A percentile compares a stretch with the other conserved stretches of the same genome.
These are phyloP conservation scores for Micrasema longulum DNA, from an alignment of 1,140 invertebrate genomes.

Conservation along the genomic window DNA sequence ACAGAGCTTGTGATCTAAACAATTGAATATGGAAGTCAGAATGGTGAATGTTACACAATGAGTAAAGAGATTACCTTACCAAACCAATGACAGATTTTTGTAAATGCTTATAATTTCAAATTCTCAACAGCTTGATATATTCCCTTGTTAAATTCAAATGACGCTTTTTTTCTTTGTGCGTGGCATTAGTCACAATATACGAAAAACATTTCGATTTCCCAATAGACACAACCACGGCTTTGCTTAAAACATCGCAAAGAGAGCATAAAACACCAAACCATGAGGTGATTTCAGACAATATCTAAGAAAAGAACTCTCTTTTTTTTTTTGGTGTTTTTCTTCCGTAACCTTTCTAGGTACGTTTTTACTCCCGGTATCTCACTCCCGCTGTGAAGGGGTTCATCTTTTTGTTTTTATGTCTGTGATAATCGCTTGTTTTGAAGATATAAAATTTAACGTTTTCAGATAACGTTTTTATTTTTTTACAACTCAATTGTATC, in stretches of 20 bases:
- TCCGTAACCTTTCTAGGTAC: too few species aligned
- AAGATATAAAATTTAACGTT: conserved; percentile 33
- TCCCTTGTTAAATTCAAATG: conserved; percentile 53
- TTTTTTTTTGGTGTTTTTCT: conserved; percentile 18
- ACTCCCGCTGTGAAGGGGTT: too few species aligned
- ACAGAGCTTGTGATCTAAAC: too few species aligned
- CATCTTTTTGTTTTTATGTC: conserved; percentile 36
- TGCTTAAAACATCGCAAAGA: conserved; percentile 34
- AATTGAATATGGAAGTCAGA: too few species aligned
- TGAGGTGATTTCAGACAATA: conserved; percentile 39
- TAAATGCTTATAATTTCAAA: too few species aligned
- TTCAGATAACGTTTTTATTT: conserved; percentile 18
- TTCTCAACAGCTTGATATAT: too few species aligned
- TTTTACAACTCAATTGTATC: conserved; percentile 36
- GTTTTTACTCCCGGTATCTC: too few species aligned
- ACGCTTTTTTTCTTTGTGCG: conserved; percentile 37
- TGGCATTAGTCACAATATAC: conserved; percentile 50
- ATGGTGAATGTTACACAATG: too few species aligned
- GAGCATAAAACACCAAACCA: conserved; percentile 49
- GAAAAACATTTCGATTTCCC: conserved; percentile 53
- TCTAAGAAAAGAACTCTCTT: conserved; percentile 40
- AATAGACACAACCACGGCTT: conserved; percentile 48
- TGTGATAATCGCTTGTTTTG: conserved; percentile 35
- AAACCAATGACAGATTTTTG: too few species aligned
- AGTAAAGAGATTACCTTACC: too few species aligned